Evolutionary conservation across 30 jellyfish, hydroid and myxozoan species (phyloP).

Genomic region (Turritopsis rubra): DNA sequence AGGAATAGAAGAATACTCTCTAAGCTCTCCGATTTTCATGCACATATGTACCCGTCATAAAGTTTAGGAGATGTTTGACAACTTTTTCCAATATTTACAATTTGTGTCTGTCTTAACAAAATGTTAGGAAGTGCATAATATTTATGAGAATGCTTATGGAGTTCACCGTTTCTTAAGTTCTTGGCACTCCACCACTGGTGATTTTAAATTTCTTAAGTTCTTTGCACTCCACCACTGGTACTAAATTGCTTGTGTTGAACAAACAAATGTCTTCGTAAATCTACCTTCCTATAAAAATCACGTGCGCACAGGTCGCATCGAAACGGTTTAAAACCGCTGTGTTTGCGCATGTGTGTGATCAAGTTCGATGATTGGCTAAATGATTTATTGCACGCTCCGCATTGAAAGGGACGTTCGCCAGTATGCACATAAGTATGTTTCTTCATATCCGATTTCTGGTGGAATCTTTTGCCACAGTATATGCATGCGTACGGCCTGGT

Average conservation of each 20-base stretch:
- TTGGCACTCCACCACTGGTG: background rate
- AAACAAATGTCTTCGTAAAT: conserved; percentile 64
- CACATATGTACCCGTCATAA: too few species aligned
- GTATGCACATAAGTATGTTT: conserved; percentile 87
- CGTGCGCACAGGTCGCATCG: conserved; percentile 67
- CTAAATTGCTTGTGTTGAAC: conserved; percentile 39
- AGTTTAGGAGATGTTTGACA: too few species aligned
- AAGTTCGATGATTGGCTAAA: conserved; percentile 92
- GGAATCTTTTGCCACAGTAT: conserved; percentile 80
- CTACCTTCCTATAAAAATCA: conserved; percentile 73
- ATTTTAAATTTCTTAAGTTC: too few species aligned
- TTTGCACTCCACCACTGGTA: background rate
- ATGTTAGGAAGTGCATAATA: background rate
- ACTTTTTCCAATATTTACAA: too few species aligned
- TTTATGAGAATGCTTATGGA: background rate
- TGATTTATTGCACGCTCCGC: conserved; percentile 86
- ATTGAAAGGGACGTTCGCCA: conserved; percentile 83
- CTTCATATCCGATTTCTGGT: conserved; percentile 90
- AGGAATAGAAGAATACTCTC: too few species aligned
- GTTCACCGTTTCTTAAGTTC: background rate
- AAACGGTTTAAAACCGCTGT: conserved; percentile 88
- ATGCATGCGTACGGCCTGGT: conserved; percentile 85
- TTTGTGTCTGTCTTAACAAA: too few species aligned
- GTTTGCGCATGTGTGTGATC: conserved; percentile 94
- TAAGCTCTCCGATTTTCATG: too few species aligned